Base-by-base conservation (phyloP, 2,888 invertebrate genomes). In the Sympetrum striolatum region DNA sequence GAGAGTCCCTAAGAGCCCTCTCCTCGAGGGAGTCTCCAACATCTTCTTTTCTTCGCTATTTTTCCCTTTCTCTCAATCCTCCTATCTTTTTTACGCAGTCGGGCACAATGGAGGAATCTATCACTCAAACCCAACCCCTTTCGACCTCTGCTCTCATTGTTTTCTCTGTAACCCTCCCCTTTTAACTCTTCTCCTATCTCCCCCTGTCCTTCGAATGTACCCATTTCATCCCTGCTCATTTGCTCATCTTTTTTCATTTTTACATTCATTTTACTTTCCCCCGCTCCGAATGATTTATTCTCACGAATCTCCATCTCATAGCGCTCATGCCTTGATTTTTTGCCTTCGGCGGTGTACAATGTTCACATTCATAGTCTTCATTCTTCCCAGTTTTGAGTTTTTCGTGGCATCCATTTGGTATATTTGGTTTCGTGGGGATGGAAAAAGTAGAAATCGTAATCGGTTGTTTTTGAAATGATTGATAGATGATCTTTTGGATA, bases 81-180 rank as follows among this genome's bases (percentile, higher is more conserved):
- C 60, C 86, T 37, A 12, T 37, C 60, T 35, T 60, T 60, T 37
- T 60, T 58, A 82, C 37, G 8, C 86, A 86, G 37, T 60, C 60
- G 60, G n/a, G 60, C 86, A 60, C 86, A 64, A 60, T 37, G 86
- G 60, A 60, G 60, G 64, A 86, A 86, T 86, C 60, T 86, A 86
- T 86, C 86, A 60, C 60, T 86, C 86, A 60, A 37, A 60, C 58
- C 58, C 2, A 44, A 44, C 44, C 44, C 44, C 10, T 44, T 44
- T 6, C 44, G 44, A 44, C 31, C 73, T 73, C 31, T 73, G 1
- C 31, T 31, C 73, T 31, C 73, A 25, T 73, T 31, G 25, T 73
- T 25, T 25, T 25, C 73, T 10, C 31, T 14, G 8, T 22, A 1
- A n/a, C 64, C 60, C 60, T 60, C 64, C 64, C 64, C 22, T 5